Conservation (phyloP, 2,797 vertebrate genomes). For the Pangasius mekongensis region DNA sequence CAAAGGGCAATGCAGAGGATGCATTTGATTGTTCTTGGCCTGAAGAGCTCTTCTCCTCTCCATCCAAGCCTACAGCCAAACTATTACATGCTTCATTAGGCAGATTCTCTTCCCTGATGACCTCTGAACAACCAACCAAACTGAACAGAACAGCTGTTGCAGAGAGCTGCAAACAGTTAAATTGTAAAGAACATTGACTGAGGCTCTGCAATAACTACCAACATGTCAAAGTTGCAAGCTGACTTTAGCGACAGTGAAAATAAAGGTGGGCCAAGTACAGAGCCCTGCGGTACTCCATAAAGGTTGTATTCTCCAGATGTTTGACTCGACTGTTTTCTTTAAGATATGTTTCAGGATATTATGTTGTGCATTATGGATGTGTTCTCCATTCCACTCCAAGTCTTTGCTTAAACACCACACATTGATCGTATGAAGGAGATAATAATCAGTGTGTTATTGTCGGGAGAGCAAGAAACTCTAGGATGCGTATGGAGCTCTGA, state of each 20-base stretch:
- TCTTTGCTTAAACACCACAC: background rate
- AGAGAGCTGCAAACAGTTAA: background rate
- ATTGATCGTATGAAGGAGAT: background rate
- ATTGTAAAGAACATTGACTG: background rate
- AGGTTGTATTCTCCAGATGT: background rate
- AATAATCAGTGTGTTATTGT: background rate
- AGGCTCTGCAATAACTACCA: background rate
- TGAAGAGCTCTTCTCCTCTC: slow-evolving; percentile 23
- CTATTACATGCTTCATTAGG: slow-evolving; percentile 53
- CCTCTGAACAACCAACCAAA: slow-evolving; percentile 24
- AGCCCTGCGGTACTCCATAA: background rate
- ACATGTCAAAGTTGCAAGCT: background rate
- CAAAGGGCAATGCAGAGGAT: background rate
- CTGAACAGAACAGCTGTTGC: background rate
- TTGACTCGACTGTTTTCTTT: background rate
- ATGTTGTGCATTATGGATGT: background rate
- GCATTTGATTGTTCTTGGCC: slow-evolving; percentile 18
- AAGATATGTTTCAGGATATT: background rate
- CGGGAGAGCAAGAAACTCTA: background rate
- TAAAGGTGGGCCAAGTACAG: background rate
- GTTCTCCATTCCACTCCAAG: background rate
- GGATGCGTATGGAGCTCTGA: background rate
- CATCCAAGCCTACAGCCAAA: slow-evolving; percentile 41
- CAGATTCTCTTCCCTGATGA: slow-evolving; percentile 39
- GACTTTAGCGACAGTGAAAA: background rate